Percentiles rank a stretch among this genome's conserved stretches.
Evolutionary conservation across 2,888 invertebrate genomes (phyloP).

Genomic region (Aphodius sticticus): DNA sequence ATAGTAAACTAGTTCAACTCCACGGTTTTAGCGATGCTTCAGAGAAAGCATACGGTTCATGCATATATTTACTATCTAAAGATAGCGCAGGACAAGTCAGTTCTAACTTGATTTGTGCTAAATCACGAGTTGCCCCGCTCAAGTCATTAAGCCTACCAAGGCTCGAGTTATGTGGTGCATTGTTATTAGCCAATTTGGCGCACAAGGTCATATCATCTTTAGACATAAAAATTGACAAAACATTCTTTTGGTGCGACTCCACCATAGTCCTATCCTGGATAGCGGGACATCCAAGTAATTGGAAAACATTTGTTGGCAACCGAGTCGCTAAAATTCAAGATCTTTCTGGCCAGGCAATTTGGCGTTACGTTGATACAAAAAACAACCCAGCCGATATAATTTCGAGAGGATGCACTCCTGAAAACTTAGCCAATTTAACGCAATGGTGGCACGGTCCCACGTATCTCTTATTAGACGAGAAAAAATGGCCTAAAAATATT

Average conservation of each 20-base stretch:
- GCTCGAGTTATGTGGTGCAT: slow-evolving; percentile 35
- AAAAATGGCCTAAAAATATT: slow-evolving; percentile 18
- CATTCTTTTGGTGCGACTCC: slow-evolving; percentile 30
- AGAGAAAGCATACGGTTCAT: slow-evolving; percentile 17
- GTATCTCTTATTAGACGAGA: slow-evolving; percentile 20
- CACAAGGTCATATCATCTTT: slow-evolving; percentile 8
- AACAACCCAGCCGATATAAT: slow-evolving; percentile 39
- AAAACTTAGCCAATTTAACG: slow-evolving; percentile 20
- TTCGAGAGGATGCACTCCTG: slow-evolving; percentile 37
- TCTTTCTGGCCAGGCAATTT: not conserved
- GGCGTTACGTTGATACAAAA: slow-evolving; percentile 34
- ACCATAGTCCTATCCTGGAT: slow-evolving; percentile 31
- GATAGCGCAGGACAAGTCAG: slow-evolving; percentile 7
- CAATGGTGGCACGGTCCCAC: slow-evolving; percentile 33
- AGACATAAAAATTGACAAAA: slow-evolving; percentile 11
- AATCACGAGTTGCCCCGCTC: slow-evolving; percentile 21
- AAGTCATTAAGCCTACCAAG: slow-evolving; percentile 29
- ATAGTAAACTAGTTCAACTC: not conserved
- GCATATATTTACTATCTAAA: slow-evolving; percentile 18
- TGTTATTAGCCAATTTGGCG: slow-evolving; percentile 30
- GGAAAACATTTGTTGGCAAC: slow-evolving; percentile 32
- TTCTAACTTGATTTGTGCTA: slow-evolving; percentile 15
- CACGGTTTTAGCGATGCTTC: slow-evolving; percentile 27
- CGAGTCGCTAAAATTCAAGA: slow-evolving; percentile 24
- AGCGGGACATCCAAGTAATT: slow-evolving; percentile 17